A percentile compares a stretch with the other conserved stretches of the same genome.
Conservation (phyloP, 2,797 vertebrate genomes). For the Acanthornis magna region DNA sequence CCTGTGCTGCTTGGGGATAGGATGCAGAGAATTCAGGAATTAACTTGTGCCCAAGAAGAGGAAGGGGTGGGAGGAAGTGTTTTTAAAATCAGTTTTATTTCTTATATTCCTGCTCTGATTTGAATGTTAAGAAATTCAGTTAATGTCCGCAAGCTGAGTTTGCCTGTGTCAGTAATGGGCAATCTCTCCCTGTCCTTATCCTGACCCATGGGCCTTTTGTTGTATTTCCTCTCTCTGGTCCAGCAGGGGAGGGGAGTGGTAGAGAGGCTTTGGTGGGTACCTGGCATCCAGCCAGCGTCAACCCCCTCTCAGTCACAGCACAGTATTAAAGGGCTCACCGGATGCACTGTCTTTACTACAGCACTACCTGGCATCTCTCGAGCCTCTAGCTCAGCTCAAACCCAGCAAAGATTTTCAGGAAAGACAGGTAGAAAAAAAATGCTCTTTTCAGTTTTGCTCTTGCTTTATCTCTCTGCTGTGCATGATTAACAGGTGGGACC, state of each 20-base stretch:
- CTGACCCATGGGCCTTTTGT: background rate
- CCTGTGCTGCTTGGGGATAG: background rate
- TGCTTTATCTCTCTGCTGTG: background rate
- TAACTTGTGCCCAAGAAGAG: background rate
- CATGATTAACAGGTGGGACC: background rate
- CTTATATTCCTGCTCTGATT: background rate
- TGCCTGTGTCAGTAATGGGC: background rate
- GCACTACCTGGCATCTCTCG: background rate
- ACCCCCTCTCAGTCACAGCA: background rate
- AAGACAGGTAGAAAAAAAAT: background rate
- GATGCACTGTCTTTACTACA: background rate
- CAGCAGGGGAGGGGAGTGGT: background rate
- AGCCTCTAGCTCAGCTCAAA: background rate
- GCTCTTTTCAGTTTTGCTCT: background rate
- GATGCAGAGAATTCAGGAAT: background rate
- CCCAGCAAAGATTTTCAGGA: background rate
- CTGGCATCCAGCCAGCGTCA: background rate
- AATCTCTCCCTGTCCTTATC: background rate
- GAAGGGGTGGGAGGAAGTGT: background rate
- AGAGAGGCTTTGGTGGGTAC: background rate
- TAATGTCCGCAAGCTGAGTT: background rate
- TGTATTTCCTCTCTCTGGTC: background rate
- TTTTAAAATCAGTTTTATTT: background rate
- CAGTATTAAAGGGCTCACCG: background rate
- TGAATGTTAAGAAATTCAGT: background rate